phyloP scores from a whole-genome alignment of 2,113 vertebrate genomes.

The Tachycineta bicolor region DNA sequence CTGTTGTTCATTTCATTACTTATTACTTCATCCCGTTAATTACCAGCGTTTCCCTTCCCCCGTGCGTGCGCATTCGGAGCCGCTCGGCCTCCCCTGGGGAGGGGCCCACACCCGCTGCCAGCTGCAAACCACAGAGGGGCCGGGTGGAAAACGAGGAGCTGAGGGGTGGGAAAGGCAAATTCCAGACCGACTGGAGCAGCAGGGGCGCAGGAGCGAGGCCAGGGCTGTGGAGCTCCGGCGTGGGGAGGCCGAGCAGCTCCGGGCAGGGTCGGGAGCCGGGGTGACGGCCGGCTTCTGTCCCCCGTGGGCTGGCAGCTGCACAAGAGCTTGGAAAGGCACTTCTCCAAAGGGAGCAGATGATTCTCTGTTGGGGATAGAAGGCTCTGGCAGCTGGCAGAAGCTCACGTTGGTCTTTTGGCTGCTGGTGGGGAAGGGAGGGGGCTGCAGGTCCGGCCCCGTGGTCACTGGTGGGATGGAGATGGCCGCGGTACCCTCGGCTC shows the following conservation, averaged over 20 bases:
- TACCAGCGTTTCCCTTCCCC: background rate
- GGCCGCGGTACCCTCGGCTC: accelerated
- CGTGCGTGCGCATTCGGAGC: accelerated
- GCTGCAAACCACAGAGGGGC: background rate
- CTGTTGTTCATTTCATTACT: background rate
- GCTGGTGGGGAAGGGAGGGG: background rate
- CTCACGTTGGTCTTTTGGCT: background rate
- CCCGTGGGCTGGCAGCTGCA: slow-evolving; percentile 40
- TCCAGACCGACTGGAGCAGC: background rate
- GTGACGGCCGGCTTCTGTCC: background rate
- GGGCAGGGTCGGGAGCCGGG: background rate
- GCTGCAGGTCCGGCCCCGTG: background rate
- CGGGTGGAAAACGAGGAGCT: background rate
- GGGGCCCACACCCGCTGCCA: background rate
- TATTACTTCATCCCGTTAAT: background rate
- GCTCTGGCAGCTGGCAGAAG: slow-evolving; percentile 6
- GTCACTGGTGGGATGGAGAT: background rate
- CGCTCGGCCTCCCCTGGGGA: background rate
- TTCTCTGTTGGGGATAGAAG: background rate
- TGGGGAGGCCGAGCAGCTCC: background rate
- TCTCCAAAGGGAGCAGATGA: background rate
- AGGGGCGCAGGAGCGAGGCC: background rate
- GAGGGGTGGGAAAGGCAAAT: background rate
- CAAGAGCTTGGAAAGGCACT: background rate
- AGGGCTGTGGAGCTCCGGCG: background rate